phyloP scores from a whole-genome alignment of 2,888 invertebrate genomes.

The Drosophila multiciliata region DNA sequence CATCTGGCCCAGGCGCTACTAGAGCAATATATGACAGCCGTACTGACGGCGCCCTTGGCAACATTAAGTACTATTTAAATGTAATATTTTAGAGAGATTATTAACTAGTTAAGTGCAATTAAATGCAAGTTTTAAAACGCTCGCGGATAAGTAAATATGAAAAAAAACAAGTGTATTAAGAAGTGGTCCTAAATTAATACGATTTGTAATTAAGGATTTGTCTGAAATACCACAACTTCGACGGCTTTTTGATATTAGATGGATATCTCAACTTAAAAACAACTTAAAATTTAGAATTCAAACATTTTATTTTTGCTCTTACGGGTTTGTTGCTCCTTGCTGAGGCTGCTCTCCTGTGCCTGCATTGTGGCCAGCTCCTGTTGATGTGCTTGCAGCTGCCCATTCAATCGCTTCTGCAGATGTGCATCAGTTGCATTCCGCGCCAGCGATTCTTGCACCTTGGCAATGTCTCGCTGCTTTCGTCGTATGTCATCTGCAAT shows the following conservation, averaged over 20 bases:
- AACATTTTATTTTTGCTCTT: constrained; percentile 91
- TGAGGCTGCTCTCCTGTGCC: constrained; percentile 88
- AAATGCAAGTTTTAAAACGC: background rate
- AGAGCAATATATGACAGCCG: constrained; percentile 87
- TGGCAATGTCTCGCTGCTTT: constrained; percentile 88
- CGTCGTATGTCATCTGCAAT: constrained; percentile 90
- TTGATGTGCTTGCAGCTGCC: constrained; percentile 87
- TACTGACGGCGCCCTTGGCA: constrained; percentile 73
- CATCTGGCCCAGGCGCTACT: constrained; percentile 91
- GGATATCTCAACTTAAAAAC: background rate
- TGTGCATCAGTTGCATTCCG: constrained; percentile 87
- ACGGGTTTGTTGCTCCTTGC: constrained; percentile 89
- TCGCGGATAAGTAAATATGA: background rate
- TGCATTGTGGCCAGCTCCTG: constrained; percentile 87
- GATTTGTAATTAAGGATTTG: background rate
- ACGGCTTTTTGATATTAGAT: background rate
- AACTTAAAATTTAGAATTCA: constrained; percentile 87
- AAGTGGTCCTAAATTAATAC: background rate
- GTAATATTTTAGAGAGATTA: background rate
- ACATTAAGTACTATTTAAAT: constrained; percentile 27
- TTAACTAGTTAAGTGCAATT: background rate
- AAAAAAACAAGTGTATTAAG: background rate
- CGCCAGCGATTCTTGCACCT: constrained; percentile 88
- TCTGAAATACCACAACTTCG: background rate
- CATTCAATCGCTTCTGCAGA: constrained; percentile 87